Base-by-base conservation (phyloP, 2,113 vertebrate genomes). In the Pao palembangensis region DNA sequence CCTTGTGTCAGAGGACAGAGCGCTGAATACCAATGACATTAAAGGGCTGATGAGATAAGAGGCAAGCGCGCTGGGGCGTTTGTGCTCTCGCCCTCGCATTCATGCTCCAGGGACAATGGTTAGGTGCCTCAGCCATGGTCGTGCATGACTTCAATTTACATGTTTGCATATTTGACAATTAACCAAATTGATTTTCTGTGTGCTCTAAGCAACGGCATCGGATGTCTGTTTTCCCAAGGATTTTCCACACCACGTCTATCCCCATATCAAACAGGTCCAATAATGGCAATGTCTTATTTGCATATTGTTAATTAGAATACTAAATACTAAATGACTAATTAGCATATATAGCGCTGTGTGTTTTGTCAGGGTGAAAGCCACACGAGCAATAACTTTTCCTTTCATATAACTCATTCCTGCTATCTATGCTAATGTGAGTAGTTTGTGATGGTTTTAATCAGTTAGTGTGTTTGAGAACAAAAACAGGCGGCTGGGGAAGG, bases 111-210 rank as follows among this genome's bases (percentile, higher is more conserved):
- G 75, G 82, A 85, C 83, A 67, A 71, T 58, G 44, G 72, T 51
- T 28, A 71, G 76, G 58, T 73, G 59, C 60, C 31, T 63, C 34
- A 64, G 79, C 66, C 71, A 51, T 34, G 61, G 63, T 66, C 56
- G 69, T 72, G 76, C 74, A 64, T 55, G 70, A 70, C 67, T 83
- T 71, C 76, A 80, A 83, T 84, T 85, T 79, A 80, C 83, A 86
- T 86, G 88, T 90, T 89, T 90, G 85, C 86, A 89, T 89, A 88
- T 91, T 89, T 88, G 88, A 88, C 84, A 89, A 88, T 90, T 90
- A 90, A 88, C 81, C 80, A 84, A 90, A 90, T 88, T 86, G 87
- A 89, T 89, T 89, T 88, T 75, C 75, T 75, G 73, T 68, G 71
- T 73, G 69, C 77, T 38, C 58, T 38, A 66, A 49, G 71, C 31